These are phyloP conservation scores for Drosophila fungiperda DNA, from an alignment of 2,888 invertebrate genomes.

Conservation along the genomic window DNA sequence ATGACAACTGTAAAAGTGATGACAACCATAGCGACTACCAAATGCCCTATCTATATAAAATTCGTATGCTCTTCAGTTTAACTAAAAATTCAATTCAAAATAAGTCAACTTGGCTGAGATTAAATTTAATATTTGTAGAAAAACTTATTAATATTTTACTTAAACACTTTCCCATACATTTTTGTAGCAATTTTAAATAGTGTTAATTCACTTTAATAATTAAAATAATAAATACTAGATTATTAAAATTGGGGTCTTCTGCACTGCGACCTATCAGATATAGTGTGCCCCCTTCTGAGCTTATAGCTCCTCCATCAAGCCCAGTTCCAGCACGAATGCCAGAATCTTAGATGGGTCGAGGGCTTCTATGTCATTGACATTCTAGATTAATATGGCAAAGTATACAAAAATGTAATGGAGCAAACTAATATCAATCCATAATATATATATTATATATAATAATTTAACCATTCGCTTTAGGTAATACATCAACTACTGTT, in stretches of 20 bases:
- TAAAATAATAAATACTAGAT: neutral
- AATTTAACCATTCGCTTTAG: no score
- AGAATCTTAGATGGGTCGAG: no score
- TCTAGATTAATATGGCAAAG: no score
- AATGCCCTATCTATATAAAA: constrained; percentile 1
- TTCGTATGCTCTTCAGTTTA: accelerated
- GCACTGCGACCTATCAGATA: no score
- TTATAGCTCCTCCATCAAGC: no score
- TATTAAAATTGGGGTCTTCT: neutral
- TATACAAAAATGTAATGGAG: no score
- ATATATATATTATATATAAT: no score
- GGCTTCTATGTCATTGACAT: no score
- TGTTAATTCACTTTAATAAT: neutral
- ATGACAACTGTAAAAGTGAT: neutral
- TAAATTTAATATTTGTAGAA: neutral
- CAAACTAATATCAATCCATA: no score
- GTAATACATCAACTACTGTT: neutral
- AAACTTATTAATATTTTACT: neutral
- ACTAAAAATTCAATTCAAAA: accelerated
- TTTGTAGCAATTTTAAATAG: neutral
- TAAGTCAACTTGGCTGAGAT: neutral
- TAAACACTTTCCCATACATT: neutral
- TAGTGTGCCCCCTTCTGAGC: no score
- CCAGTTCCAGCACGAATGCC: no score
- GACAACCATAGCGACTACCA: neutral